Base-by-base conservation (phyloP, 2,888 invertebrate genomes). In the Eristalinus sepulchralis region DNA sequence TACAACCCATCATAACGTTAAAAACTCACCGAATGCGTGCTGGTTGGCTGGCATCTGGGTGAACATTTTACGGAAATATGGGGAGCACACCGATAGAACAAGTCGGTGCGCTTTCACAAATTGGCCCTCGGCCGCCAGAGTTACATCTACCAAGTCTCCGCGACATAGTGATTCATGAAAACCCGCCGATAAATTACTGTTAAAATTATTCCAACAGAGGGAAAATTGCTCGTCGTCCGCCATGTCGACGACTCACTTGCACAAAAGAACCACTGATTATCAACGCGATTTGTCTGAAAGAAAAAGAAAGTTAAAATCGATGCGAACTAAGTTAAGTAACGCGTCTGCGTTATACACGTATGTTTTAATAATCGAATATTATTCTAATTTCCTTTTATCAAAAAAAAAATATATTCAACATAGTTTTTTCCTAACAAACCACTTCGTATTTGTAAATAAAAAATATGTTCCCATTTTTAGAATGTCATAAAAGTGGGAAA, bases 141-240 rank as follows among this genome's bases (percentile, higher is more conserved):
- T 95, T 81, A 95, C 95, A 89, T 95, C 95, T 89, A 95, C 95
- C 90, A 95, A 92, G 92, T 95, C 95, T 88, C 95, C 95, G 91
- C 95, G 94, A 91, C 95, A 95, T 92, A 95, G 93, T 91, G 95
- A 94, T 92, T 95, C 95, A 90, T 95, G 95, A 91, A 95, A 95
- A 90, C 95, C 95, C 92, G 95, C 94, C 88, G 95, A 95, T 93
- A 95, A 94, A 90, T 95, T 95, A 88, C 95, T 94, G 93, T 95
- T 95, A 93, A 95, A 95, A 93, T 95, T 95, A 93, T 95, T 95
- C 95, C 95, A 95, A 93, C 95, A 95, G 93, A 95, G 93, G 92
- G 95, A 95, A 93, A 95, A 95, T 92, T 95, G 95, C 93, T 95
- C 95, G 94, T 95, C 95, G 93, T 95, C 95, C 95, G 95, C 95